Evolutionary conservation across 2,797 vertebrate genomes (phyloP).

Genomic region (Poeciliopsis gracilis): DNA sequence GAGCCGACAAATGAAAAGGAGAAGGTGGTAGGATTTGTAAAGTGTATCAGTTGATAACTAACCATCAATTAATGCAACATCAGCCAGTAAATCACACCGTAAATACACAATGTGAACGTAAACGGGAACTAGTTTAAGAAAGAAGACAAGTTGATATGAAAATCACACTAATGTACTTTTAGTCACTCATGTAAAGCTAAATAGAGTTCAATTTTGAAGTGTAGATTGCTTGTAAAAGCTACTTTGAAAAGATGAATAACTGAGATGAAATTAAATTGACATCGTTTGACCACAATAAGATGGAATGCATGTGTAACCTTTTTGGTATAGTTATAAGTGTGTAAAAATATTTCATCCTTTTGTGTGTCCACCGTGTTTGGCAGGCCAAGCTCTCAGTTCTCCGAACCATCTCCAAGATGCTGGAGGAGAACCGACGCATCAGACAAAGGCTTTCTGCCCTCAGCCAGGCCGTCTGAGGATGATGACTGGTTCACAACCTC

Average conservation of each 20-base stretch:
- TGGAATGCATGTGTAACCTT: not conserved
- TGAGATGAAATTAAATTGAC: not conserved
- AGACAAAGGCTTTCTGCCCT: conserved; percentile 78
- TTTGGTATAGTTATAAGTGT: not conserved
- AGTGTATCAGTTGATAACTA: not conserved
- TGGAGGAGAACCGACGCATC: conserved; percentile 87
- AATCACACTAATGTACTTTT: not conserved
- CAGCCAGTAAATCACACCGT: not conserved
- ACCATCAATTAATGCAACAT: not conserved
- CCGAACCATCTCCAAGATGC: conserved; percentile 87
- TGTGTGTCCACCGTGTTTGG: conserved; percentile 21
- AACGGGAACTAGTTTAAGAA: not conserved
- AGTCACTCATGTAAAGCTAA: not conserved
- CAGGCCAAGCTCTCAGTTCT: conserved; percentile 80
- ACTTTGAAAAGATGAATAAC: not conserved
- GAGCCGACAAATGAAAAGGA: conserved; percentile 32
- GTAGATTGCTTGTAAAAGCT: not conserved
- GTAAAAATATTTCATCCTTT: not conserved
- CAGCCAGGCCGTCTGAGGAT: conserved; percentile 39
- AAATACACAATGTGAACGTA: not conserved
- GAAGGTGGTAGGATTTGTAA: conserved; percentile 59
- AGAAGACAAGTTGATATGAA: not conserved
- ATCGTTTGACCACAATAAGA: not conserved
- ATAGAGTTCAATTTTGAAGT: not conserved
- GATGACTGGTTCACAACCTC: conserved; percentile 2